phyloP scores from a whole-genome alignment of 2,888 invertebrate genomes.

The Dugesia japonica region DNA sequence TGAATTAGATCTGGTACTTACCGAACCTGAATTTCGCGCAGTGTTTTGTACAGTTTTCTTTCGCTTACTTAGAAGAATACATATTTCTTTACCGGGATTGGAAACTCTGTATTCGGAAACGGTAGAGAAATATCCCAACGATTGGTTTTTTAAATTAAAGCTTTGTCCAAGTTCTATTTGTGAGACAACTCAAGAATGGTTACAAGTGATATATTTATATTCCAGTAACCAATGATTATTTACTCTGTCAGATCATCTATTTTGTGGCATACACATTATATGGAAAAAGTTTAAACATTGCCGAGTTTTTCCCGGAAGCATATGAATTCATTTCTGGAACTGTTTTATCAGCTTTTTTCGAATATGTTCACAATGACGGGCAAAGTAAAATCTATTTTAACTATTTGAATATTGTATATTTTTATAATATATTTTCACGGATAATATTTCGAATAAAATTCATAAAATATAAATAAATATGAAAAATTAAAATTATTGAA shows the following conservation, averaged over 20 bases:
- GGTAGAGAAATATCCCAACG: not conserved
- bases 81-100: not conserved
- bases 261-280: not conserved
- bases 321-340: not conserved
- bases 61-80: not conserved
- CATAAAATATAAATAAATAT: no score
- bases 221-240: not conserved
- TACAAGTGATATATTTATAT: not conserved
- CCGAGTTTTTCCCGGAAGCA: not conserved
- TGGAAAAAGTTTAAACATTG: not conserved
- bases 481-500: no score
- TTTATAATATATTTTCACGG: no score
- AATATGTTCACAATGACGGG: not conserved
- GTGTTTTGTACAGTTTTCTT: not conserved
- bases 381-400: not conserved
- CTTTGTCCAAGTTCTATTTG: not conserved
- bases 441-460: no score
- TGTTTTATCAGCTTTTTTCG: not conserved
- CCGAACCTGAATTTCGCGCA: not conserved
- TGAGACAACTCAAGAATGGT: slow-evolving; percentile 1
- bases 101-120: not conserved
- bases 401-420: not conserved
- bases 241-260: not conserved
- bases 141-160: not conserved
- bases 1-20: not conserved